Base-by-base conservation (phyloP, 2,888 invertebrate species). In the Caenorhabditis sp. region DNA sequence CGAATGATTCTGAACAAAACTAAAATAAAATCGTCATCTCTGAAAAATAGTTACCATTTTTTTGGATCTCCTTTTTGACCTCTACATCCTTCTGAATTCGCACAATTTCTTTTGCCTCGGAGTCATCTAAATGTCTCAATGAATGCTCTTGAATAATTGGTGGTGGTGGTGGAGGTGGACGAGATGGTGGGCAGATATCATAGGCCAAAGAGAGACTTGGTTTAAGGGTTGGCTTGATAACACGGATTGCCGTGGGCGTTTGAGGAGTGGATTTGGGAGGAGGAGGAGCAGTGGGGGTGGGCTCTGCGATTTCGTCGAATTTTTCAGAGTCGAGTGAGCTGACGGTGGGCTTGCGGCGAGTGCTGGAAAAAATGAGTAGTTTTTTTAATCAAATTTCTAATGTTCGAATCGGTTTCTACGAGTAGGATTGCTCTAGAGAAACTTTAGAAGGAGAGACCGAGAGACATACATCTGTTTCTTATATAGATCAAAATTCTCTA, bases 61-160 rank as follows among this genome's bases (percentile, higher is more conserved):
- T 65, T 20, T n/a, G 54, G 7, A 14, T 23, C 25, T 70, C 64
- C 27, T 52, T 60, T 1, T 43, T 17, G 2, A 70, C 69, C 31
- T 70, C 69, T 7, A 70, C 61, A 61, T 70, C 64, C 4, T 64
- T 70, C 23, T 64, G 60, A 31, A 70, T 64, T 20, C 69, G 25
- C 14, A 70, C 61, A 14, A 65, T 61, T 27, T 64, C 49, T 25
- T 49, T 25, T n/a, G 54, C 27, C 8, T 43, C 23, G 17, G 52
- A n/a, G 31, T 63, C 63, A 21, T 70, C 69, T n/a, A 36, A 20
- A 58, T 61, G 61, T 25, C 58, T 57, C 8, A 70, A 27, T 14
- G 61, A 65, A 25, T 70, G 69, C 53, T 70, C 69, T 17, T 64
- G 64, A 10, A 69, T 63, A 4, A 64, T 25, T 52, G 56, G 56